Base-by-base conservation (phyloP, 2,888 invertebrate genomes). In the Amphiduros pacificus region DNA sequence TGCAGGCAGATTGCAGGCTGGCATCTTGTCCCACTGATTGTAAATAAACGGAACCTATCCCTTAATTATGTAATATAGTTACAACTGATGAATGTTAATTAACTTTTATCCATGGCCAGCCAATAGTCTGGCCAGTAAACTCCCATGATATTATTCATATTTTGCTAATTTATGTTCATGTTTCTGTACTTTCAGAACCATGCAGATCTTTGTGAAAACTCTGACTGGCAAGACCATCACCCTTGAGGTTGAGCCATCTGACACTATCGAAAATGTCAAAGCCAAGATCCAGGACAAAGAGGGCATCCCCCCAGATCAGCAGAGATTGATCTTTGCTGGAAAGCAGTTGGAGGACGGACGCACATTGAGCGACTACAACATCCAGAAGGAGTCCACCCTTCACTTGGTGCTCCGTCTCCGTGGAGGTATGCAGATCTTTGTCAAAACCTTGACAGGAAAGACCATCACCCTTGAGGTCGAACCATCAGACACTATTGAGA, bases 181-280 rank as follows among this genome's bases (percentile, higher is more conserved):
- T n/a, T n/a, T n/a, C n/a, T n/a, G n/a, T n/a, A n/a, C n/a, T n/a
- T n/a, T n/a, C n/a, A n/a, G n/a, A n/a, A n/a, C n/a, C n/a, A n/a
- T 58, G 58, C 70, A 70, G 61, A 70, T 70, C 51, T 70, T 70
- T 55, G 70, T 70, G 26, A 70, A 70, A 28, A 70, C 70, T 17
- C 55, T 70, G 55, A 70, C 70, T 11, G 70, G 70, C 17, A 70
- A 70, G 55, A 70, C 70, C 49, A 70, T 70, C 70, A 82, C 81
- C 64, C 74, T 82, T 41, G 81, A 82, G 71, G 81, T 82, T 68
- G 94, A 94, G 83, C 49, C 58, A 5, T 58, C 58, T 0, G 94
- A 94, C 82, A 92, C 93, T n/a, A 94, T 94, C 74, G 94, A 94
- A 85, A 94, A 94, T 89, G 94, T 94, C 36, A 95, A 95, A 83